A percentile compares a stretch with the other conserved stretches of the same genome.
phyloP scores from a whole-genome alignment of 1,140 invertebrate species.

The Drosophila bipectinata region DNA sequence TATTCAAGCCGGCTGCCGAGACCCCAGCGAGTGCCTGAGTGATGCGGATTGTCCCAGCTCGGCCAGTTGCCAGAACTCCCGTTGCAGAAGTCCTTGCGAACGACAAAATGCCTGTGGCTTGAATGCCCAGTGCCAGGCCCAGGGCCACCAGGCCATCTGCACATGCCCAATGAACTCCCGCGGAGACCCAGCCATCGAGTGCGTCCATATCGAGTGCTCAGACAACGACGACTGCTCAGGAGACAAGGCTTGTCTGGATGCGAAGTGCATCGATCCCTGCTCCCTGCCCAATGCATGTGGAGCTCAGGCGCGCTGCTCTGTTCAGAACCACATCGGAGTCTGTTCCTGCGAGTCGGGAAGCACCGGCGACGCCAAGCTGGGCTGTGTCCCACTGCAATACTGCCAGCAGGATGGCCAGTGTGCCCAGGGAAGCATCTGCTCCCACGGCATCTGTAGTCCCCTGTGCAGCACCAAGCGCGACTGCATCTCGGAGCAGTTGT shows the following conservation, averaged over 20 bases:
- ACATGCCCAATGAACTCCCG: constrained; percentile 90
- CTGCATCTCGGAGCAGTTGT: constrained; percentile 92
- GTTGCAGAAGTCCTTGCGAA: constrained; percentile 92
- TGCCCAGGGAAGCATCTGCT: constrained; percentile 91
- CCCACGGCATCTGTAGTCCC: constrained; percentile 91
- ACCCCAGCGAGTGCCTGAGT: constrained; percentile 91
- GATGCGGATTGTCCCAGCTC: constrained; percentile 91
- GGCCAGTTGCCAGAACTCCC: constrained; percentile 90
- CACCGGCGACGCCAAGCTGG: constrained; percentile 93
- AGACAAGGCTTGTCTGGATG: constrained; percentile 90
- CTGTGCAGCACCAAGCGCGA: constrained; percentile 91
- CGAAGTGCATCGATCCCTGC: constrained; percentile 92
- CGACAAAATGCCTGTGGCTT: constrained; percentile 87
- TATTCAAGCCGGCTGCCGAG: constrained; percentile 87
- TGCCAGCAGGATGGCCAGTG: constrained; percentile 91
- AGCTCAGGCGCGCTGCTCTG: constrained; percentile 89
- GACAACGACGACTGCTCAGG: constrained; percentile 90
- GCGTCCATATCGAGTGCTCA: constrained; percentile 90
- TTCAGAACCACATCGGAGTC: constrained; percentile 89
- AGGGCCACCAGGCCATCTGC: constrained; percentile 89
- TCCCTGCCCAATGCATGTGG: constrained; percentile 92
- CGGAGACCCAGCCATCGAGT: constrained; percentile 90
- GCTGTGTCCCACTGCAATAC: constrained; percentile 91
- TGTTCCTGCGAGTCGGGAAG: constrained; percentile 92
- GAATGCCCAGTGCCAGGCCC: constrained; percentile 89